Conservation (phyloP, 2,888 invertebrate genomes). For the Dioctria rufipes region DNA sequence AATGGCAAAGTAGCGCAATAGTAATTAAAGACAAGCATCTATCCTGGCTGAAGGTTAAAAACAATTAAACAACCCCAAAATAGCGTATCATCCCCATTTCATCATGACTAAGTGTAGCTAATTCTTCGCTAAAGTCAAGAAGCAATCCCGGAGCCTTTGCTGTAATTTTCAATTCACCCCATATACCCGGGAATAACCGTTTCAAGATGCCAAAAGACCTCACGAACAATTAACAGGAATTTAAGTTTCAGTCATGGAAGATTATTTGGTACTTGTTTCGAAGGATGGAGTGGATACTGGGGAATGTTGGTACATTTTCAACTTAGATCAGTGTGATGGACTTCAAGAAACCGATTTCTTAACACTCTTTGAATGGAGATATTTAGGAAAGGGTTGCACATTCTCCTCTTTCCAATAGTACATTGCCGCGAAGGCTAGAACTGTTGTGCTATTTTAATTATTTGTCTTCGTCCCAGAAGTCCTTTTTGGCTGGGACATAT, state of each 20-base stretch:
- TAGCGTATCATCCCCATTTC: conserved; percentile 62
- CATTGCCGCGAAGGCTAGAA: not conserved
- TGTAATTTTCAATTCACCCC: not conserved
- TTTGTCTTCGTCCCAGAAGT: conserved; percentile 16
- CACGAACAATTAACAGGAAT: conserved; percentile 61
- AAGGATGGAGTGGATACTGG: not conserved
- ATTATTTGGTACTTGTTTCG: not conserved
- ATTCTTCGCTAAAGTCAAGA: conserved; percentile 56
- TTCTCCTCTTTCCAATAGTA: not conserved
- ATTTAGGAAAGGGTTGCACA: conserved; percentile 29
- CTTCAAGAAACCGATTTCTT: conserved; percentile 29
- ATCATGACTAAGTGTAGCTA: conserved; percentile 64
- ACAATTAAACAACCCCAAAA: conserved; percentile 60
- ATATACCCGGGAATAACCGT: not conserved
- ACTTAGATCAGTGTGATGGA: conserved; percentile 17
- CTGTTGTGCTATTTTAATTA: conserved; percentile 51
- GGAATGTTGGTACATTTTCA: not conserved
- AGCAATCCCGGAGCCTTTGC: conserved; percentile 39
- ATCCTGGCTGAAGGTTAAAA: conserved; percentile 34
- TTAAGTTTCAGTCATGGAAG: conserved; percentile 43
- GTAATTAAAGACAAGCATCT: conserved; percentile 46
- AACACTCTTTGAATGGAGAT: conserved; percentile 11
- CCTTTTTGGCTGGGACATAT: conserved; percentile 46
- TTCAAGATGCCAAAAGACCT: conserved; percentile 53
- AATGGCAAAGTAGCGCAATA: conserved; percentile 27